Percentiles rank a stretch among this genome's conserved stretches.
Conservation (phyloP, 2,113 vertebrate genomes). For the Phainopepla nitens region DNA sequence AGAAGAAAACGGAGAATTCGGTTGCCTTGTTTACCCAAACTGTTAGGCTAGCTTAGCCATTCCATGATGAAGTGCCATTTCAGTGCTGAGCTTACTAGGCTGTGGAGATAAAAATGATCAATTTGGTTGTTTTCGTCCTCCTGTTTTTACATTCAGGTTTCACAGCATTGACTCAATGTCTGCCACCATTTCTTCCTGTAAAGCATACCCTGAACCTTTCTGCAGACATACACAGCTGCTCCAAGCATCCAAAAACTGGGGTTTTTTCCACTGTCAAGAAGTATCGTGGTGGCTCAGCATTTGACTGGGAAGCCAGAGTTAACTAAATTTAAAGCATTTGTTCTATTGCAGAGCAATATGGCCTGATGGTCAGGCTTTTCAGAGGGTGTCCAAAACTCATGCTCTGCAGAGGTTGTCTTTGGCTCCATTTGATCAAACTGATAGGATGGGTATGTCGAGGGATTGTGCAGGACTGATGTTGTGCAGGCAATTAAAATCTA, state of each 20-base stretch:
- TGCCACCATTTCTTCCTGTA: neutral
- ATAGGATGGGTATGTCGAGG: neutral
- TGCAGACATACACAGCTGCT: neutral
- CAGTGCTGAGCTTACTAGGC: neutral
- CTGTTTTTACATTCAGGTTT: neutral
- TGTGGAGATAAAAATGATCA: neutral
- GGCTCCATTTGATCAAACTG: neutral
- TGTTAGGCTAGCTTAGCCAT: neutral
- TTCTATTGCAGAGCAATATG: neutral
- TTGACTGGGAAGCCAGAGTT: neutral
- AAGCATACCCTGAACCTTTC: neutral
- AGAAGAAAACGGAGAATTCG: slow-evolving; percentile 11
- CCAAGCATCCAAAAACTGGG: neutral
- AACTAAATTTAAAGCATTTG: neutral
- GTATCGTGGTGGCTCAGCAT: neutral
- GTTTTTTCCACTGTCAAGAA: neutral
- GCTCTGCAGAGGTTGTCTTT: neutral
- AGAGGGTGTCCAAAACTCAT: neutral
- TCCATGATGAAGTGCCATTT: slow-evolving; percentile 34
- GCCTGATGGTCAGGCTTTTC: neutral
- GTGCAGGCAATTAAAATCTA: slow-evolving; percentile 7
- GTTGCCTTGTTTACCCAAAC: slow-evolving; percentile 7
- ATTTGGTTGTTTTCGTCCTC: neutral
- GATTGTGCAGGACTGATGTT: neutral
- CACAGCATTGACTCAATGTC: neutral